Conservation (phyloP, 2,888 invertebrate species). For the Xanthia togata region DNA sequence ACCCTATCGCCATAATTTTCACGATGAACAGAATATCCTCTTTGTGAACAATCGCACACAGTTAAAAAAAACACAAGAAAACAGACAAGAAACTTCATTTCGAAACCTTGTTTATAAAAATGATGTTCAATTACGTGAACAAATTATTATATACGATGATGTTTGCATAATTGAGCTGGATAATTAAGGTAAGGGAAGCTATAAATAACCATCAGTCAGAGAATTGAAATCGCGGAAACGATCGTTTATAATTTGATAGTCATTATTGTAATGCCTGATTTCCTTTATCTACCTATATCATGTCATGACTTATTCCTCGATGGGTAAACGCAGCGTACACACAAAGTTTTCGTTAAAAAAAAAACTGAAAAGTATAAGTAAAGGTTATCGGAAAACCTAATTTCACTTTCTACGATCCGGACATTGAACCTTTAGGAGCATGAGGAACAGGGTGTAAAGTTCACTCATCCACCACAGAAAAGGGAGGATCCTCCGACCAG, state of each 20-base stretch:
- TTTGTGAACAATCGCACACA: conserved; percentile 9
- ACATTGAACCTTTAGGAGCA: no score
- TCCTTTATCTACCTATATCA: background rate
- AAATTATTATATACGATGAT: conserved; percentile 26
- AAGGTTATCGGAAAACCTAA: background rate
- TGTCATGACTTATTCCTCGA: background rate
- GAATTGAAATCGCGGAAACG: conserved; percentile 15
- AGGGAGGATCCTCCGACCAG: no score
- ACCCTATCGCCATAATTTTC: conserved; percentile 28
- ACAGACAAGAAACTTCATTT: conserved; percentile 29
- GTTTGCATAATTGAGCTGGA: background rate
- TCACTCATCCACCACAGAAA: no score
- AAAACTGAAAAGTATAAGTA: no score
- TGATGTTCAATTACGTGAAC: conserved; percentile 11
- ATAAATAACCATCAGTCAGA: background rate
- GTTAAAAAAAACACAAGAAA: conserved; percentile 2
- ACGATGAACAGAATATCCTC: conserved; percentile 2
- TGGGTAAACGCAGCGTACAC: background rate
- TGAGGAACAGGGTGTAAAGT: no score
- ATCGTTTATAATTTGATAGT: conserved; percentile 10
- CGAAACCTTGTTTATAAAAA: conserved; percentile 4
- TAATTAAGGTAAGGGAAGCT: conserved; percentile 29
- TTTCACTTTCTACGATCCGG: background rate
- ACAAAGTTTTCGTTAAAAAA: no score
- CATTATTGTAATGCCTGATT: conserved; percentile 19